Evolutionary conservation across 2,113 vertebrate genomes (phyloP).

Genomic region (Grus americana): DNA sequence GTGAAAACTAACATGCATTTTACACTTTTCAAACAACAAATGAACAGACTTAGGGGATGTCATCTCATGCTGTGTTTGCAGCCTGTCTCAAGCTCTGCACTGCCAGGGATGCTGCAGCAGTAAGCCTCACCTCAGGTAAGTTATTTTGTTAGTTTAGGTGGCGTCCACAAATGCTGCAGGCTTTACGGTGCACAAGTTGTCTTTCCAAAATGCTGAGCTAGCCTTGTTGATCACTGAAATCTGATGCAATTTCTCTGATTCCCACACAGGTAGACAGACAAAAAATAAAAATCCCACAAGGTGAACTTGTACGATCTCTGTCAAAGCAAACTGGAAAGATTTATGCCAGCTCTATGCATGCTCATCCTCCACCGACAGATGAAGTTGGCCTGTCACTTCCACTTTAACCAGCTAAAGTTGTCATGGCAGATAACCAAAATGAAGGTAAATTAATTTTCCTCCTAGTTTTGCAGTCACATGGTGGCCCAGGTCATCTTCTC

Average conservation of each 20-base stretch:
- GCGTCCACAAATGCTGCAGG: not conserved
- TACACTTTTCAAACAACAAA: not conserved
- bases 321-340: not conserved
- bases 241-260: not conserved
- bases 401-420: not conserved
- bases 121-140: not conserved
- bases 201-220: not conserved
- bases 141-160: not conserved
- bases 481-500: not conserved
- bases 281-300: not conserved
- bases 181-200: not conserved
- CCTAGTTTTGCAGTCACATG: not conserved
- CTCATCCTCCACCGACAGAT: not conserved
- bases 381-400: not conserved
- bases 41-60: not conserved
- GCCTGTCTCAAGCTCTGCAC: not conserved
- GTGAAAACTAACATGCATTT: not conserved
- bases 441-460: not conserved
- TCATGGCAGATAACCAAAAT: not conserved
- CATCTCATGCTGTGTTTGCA: accelerated
- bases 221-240: not conserved
- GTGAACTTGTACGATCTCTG: not conserved
- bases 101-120: not conserved
- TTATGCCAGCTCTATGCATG: not conserved
- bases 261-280: not conserved